These are phyloP conservation scores for Arctocebus calabarensis DNA, from an alignment of 2,797 vertebrate genomes.

Conservation along the genomic window DNA sequence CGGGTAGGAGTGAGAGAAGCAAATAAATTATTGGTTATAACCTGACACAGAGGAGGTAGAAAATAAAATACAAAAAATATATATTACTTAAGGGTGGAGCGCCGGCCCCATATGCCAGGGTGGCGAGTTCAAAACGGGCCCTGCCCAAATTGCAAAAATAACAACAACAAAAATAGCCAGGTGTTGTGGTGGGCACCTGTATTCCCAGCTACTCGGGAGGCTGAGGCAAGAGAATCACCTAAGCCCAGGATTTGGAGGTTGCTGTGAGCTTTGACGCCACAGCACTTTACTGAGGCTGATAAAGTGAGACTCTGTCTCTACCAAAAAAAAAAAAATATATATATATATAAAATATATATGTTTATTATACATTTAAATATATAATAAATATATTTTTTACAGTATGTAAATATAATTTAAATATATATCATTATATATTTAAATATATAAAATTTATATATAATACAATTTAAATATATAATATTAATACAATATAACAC, in stretches of 20 bases:
- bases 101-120: too few relatives aligned
- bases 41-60: background rate
- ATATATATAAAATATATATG: slow-evolving; percentile 50
- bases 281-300: too few relatives aligned
- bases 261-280: too few relatives aligned
- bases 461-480: slow-evolving; percentile 52
- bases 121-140: too few relatives aligned
- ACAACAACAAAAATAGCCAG: too few relatives aligned
- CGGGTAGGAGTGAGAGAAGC: background rate
- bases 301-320: too few relatives aligned
- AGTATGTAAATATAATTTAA: too few relatives aligned
- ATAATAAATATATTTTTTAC: slow-evolving; percentile 42
- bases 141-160: too few relatives aligned
- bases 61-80: background rate
- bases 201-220: too few relatives aligned
- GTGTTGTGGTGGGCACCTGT: too few relatives aligned
- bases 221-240: too few relatives aligned
- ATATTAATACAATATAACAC: slow-evolving; percentile 42
- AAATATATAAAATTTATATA: slow-evolving; percentile 54
- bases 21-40: background rate
- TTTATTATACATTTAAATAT: slow-evolving; percentile 39
- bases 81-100: background rate
- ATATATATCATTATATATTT: slow-evolving; percentile 28
- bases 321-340: background rate
- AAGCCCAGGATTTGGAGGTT: too few relatives aligned